phyloP scores from a whole-genome alignment of 2,888 invertebrate species.

The Heliconius charithonia region DNA sequence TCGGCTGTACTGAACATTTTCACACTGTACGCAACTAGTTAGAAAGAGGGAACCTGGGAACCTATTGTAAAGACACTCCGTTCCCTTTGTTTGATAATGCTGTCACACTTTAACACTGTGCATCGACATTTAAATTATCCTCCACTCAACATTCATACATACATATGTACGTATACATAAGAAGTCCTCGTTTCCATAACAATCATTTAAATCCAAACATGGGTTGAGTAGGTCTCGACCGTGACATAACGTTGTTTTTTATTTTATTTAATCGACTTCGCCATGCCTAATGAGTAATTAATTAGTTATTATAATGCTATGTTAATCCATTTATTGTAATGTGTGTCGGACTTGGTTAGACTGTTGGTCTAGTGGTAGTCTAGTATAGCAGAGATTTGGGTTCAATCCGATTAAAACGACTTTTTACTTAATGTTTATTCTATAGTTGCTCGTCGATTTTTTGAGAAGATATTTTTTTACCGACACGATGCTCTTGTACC shows the following conservation, averaged over 20 bases:
- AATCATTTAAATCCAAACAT: slow-evolving; percentile 4
- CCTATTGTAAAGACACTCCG: no score
- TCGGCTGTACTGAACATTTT: no score
- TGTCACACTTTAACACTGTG: no score
- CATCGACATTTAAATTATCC: not conserved
- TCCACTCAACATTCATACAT: not conserved
- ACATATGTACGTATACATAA: not conserved
- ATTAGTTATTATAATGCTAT: not conserved
- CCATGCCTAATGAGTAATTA: not conserved
- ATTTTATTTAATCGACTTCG: not conserved
- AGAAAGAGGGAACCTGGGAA: no score
- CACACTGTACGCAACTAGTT: no score
- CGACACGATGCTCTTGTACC: no score
- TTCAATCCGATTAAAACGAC: no score
- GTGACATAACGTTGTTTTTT: not conserved
- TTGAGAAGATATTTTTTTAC: no score
- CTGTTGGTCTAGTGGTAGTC: no score
- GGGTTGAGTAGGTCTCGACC: not conserved
- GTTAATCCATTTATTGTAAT: not conserved
- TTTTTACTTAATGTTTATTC: no score
- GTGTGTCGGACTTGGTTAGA: not conserved
- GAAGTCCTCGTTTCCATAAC: not conserved
- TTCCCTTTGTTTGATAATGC: not conserved
- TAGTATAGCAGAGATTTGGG: no score
- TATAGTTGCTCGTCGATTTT: no score